A percentile compares a stretch with the other conserved stretches of the same genome.
Evolutionary conservation across 1,140 invertebrate species (phyloP).

Genomic region (Halictus rubicundus): DNA sequence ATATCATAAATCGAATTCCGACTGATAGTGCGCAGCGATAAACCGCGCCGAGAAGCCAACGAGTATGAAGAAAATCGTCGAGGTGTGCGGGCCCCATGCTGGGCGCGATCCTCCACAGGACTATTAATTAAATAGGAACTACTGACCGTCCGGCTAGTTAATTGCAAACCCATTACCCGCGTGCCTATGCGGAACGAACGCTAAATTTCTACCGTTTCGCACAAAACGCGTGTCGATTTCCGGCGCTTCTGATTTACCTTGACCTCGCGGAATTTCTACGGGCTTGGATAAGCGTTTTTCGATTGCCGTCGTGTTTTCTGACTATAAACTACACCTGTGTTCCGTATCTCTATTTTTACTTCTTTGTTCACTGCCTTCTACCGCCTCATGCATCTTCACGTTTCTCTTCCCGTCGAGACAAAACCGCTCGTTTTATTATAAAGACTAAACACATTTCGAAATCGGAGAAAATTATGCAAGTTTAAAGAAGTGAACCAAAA

Average conservation of each 20-base stretch:
- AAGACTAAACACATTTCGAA: no score
- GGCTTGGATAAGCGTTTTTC: no score
- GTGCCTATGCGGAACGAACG: conserved; percentile 18
- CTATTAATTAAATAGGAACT: conserved; percentile 64
- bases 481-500: no score
- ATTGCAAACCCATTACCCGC: conserved; percentile 51
- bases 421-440: no score
- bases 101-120: conserved; percentile 25
- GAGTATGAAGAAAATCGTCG: conserved; percentile 20
- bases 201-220: conserved; percentile 20
- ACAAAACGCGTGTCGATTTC: neutral
- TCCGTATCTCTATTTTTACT: no score
- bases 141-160: conserved; percentile 50
- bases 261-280: neutral
- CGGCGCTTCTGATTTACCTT: neutral
- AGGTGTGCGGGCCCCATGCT: conserved; percentile 57
- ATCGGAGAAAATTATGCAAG: no score
- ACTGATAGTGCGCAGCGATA: conserved; percentile 46
- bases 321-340: no score
- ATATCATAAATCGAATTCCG: conserved; percentile 36
- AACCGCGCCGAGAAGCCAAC: neutral
- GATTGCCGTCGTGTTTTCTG: no score
- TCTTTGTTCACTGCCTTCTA: no score
- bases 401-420: no score
- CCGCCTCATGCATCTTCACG: no score